phyloP scores from a whole-genome alignment of 2,113 vertebrate genomes.

The Pontoporia blainvillei region DNA sequence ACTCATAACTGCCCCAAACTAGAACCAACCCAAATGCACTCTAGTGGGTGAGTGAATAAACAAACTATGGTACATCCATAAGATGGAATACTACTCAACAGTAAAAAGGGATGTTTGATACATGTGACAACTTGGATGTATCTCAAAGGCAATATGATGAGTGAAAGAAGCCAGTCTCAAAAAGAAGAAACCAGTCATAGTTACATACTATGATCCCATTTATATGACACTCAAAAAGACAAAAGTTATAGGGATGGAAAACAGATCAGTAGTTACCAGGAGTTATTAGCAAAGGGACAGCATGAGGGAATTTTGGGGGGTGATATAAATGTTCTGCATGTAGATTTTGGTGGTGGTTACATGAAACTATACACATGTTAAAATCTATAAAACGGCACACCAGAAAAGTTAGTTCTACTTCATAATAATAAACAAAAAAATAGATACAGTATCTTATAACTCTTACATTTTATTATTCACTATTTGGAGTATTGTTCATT shows the following conservation, averaged over 20 bases:
- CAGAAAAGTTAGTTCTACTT: background rate
- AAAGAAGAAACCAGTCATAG: background rate
- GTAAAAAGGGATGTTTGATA: background rate
- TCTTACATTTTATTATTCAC: background rate
- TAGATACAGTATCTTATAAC: background rate
- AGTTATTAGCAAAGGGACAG: background rate
- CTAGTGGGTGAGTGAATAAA: background rate
- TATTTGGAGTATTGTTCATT: background rate
- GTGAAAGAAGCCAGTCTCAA: background rate
- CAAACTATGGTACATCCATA: background rate
- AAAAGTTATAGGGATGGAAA: background rate
- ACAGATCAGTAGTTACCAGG: background rate
- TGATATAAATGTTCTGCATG: background rate
- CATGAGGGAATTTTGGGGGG: background rate
- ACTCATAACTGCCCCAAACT: background rate
- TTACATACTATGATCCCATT: background rate
- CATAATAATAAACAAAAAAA: background rate
- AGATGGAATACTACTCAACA: background rate
- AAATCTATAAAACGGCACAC: constrained; percentile 3
- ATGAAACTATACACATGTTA: background rate
- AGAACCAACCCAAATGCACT: background rate
- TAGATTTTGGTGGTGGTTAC: background rate
- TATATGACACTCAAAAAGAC: background rate
- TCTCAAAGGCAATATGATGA: background rate
- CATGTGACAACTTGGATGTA: background rate